Base-by-base conservation (phyloP, 2,113 vertebrate genomes). In the Seriola quinqueradiata region DNA sequence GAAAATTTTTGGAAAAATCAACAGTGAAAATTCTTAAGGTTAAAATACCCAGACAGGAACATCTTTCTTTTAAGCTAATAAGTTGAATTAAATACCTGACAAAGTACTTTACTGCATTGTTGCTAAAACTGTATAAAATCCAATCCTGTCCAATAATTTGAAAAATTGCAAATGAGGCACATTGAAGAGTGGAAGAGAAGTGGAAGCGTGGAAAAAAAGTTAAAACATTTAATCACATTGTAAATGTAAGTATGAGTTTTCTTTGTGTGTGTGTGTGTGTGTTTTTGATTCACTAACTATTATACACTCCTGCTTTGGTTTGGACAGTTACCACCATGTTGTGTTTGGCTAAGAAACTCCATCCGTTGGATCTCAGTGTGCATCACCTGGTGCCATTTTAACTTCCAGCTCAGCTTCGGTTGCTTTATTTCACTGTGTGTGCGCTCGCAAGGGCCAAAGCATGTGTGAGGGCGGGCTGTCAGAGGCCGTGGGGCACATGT, bases 401-500 rank as follows among this genome's bases (percentile, higher is more conserved):
- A 79, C 75, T 83, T 88, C 76, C 38, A 89, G 73, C 74, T 75
- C 57, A 68, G 73, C 32, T 77, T 87, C 60, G 63, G 79, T 82
- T 75, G 80, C 83, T 86, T 68, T 83, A 71, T 86, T 88, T 88
- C 48, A 36, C 59, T 0, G 50, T 76, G 58, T 70, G 78, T 73
- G 65, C 23, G 21, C 28, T 79, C 4, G 38, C 58, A 67, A 60
- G 25, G 79, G 79, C 58, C 84, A 74, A 86, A 87, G 79, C 79
- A 48, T 92, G 86, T 86, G 71, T 90, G 80, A 89, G 71, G 81
- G 83, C 77, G 11, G 76, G 80, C 90, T 80, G 73, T 83, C 75
- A 82, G 82, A 85, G 87, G 84, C 87, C 74, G 21, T 7, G 11
- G 79, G 89, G 84, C 92, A 93, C 90, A 92, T 92, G 92, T 89